A percentile compares a stretch with the other conserved stretches of the same genome.
These are phyloP conservation scores for Dendrolimus kikuchii DNA, from an alignment of 1,140 invertebrate genomes.

Conservation along the genomic window DNA sequence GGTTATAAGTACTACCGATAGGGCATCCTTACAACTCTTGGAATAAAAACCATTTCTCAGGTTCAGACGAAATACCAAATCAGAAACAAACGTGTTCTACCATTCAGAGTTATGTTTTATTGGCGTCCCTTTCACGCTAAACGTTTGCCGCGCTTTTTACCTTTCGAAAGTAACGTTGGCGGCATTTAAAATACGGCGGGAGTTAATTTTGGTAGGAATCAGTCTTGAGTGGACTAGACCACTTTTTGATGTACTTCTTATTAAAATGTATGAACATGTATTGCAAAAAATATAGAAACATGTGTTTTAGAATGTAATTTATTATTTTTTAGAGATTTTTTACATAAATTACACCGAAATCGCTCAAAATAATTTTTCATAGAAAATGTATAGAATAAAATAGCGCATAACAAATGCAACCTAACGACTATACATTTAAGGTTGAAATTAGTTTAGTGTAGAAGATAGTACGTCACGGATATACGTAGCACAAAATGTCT, in stretches of 20 bases:
- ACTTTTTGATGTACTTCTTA: constrained; percentile 67
- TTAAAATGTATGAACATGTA: constrained; percentile 31
- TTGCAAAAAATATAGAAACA: constrained; percentile 31
- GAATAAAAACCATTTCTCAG: constrained; percentile 68
- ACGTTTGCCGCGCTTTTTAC: constrained; percentile 67
- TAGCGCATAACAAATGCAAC: constrained; percentile 15
- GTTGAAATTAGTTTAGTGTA: constrained; percentile 21
- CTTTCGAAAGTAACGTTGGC: constrained; percentile 65
- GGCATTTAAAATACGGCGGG: constrained; percentile 67
- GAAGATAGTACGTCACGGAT: constrained; percentile 55
- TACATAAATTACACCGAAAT: constrained; percentile 31
- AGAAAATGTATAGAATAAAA: constrained; percentile 46
- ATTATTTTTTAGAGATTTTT: constrained; percentile 23
- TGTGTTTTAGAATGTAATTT: constrained; percentile 11
- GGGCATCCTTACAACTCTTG: constrained; percentile 47
- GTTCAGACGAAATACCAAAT: constrained; percentile 61
- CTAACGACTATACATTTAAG: constrained; percentile 6
- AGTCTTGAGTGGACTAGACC: constrained; percentile 49
- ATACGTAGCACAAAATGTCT: constrained; percentile 60
- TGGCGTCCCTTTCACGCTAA: constrained; percentile 61
- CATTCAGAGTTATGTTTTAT: constrained; percentile 65
- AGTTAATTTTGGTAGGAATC: constrained; percentile 54
- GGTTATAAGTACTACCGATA: constrained; percentile 42
- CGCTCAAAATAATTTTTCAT: constrained; percentile 42
- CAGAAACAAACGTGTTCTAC: constrained; percentile 66